These are phyloP conservation scores for Campoplex capitator DNA, from an alignment of 2,888 invertebrate genomes.

Conservation along the genomic window DNA sequence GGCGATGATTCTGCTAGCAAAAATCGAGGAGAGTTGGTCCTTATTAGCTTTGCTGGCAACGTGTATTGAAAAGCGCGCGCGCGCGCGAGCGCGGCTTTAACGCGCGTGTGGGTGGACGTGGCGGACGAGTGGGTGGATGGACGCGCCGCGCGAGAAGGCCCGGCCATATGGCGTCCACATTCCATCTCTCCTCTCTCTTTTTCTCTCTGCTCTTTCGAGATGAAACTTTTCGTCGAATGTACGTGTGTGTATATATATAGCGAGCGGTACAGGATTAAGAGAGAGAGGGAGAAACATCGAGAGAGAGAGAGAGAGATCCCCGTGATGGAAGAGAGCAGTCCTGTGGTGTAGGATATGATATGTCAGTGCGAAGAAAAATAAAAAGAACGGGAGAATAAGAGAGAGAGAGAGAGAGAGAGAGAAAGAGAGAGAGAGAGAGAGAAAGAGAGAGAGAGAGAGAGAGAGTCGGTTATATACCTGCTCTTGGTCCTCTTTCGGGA, in stretches of 20 bases:
- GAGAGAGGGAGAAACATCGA: constrained; percentile 34
- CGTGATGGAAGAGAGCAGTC: constrained; percentile 65
- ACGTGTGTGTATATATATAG: constrained; percentile 17
- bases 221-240: constrained; percentile 21
- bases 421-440: constrained; percentile 66
- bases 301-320: constrained; percentile 56
- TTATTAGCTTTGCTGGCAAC: background rate
- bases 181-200: constrained; percentile 72
- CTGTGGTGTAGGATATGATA: constrained; percentile 14
- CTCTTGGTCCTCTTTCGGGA: constrained; percentile 49
- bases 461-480: constrained; percentile 72
- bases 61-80: constrained; percentile 54
- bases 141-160: constrained; percentile 71
- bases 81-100: constrained; percentile 57
- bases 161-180: constrained; percentile 84
- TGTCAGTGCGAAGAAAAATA: constrained; percentile 6
- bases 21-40: background rate
- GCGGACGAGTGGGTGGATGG: constrained; percentile 79
- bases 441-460: constrained; percentile 6
- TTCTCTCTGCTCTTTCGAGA: constrained; percentile 10
- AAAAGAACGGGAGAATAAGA: background rate
- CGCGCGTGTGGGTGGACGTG: constrained; percentile 70
- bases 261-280: constrained; percentile 41
- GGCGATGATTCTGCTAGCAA: background rate
- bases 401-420: background rate